These are phyloP conservation scores for Myotis brandtii DNA, from an alignment of 2,113 vertebrate species.

Conservation along the genomic window DNA sequence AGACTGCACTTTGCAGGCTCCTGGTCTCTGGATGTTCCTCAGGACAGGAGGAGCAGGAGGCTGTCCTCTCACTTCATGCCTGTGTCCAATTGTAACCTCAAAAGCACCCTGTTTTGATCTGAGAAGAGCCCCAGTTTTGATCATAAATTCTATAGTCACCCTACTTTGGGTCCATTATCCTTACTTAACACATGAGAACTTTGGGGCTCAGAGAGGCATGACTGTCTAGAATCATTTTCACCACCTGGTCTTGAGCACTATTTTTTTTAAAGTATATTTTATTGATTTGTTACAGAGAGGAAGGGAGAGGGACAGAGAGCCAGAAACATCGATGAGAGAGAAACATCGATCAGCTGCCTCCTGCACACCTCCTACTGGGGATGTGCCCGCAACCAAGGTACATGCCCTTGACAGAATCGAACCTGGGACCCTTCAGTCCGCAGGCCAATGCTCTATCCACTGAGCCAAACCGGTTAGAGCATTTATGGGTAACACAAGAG, in stretches of 20 bases:
- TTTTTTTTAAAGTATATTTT: background rate
- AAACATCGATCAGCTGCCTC: too few relatives aligned
- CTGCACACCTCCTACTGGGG: too few relatives aligned
- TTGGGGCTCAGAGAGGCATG: background rate
- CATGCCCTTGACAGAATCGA: too few relatives aligned
- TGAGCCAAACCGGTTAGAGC: too few relatives aligned
- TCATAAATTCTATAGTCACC: background rate
- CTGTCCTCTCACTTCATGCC: background rate
- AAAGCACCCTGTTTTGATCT: background rate
- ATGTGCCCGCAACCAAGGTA: too few relatives aligned
- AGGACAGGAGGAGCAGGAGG: background rate
- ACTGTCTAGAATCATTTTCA: background rate
- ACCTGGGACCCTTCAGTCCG: too few relatives aligned
- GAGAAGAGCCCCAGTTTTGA: background rate
- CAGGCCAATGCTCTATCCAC: too few relatives aligned
- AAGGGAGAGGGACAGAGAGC: too few relatives aligned
- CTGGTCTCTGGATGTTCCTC: too few relatives aligned
- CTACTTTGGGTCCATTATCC: background rate
- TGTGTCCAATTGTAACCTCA: background rate
- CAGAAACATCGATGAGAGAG: too few relatives aligned
- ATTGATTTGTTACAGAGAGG: too few relatives aligned
- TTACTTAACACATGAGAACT: background rate
- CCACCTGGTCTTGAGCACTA: background rate
- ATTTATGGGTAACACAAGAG: background rate
- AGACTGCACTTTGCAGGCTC: background rate